Percentiles rank a stretch among this genome's conserved stretches.
These are phyloP conservation scores for Protophormia terraenovae DNA, from an alignment of 2,888 invertebrate genomes.

Conservation along the genomic window DNA sequence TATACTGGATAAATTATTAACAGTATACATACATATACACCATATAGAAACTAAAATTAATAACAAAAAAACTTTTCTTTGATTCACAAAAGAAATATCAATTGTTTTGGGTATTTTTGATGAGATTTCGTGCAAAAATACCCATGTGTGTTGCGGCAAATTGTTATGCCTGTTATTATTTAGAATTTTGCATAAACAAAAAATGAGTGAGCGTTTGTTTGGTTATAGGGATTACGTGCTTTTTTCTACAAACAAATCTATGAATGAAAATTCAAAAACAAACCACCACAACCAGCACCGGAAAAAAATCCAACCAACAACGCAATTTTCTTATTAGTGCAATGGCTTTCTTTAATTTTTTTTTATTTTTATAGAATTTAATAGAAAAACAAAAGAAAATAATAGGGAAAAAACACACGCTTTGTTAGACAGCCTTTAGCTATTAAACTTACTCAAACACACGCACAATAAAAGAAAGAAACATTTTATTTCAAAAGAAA, in stretches of 20 bases:
- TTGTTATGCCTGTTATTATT: neutral
- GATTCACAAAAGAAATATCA: neutral
- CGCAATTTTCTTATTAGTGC: conserved; percentile 10
- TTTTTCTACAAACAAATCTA: neutral
- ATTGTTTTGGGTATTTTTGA: neutral
- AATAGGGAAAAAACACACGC: neutral
- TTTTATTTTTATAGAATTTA: neutral
- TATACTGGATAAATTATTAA: too few relatives aligned
- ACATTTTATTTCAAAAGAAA: neutral
- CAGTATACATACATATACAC: too few relatives aligned
- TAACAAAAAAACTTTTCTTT: neutral
- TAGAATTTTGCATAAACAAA: neutral
- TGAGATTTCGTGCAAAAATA: neutral
- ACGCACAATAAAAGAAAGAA: too few relatives aligned
- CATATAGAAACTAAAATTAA: neutral
- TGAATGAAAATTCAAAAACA: conserved; percentile 13
- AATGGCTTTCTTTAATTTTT: neutral
- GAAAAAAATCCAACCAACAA: neutral
- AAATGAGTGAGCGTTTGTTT: neutral
- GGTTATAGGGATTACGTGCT: neutral
- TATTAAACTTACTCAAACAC: neutral
- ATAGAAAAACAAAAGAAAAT: neutral
- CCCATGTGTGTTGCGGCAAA: neutral
- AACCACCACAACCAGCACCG: too few relatives aligned
- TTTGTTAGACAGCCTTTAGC: neutral